Evolutionary conservation across 2,797 vertebrate species (phyloP).

Genomic region (Oreortyx pictus): DNA sequence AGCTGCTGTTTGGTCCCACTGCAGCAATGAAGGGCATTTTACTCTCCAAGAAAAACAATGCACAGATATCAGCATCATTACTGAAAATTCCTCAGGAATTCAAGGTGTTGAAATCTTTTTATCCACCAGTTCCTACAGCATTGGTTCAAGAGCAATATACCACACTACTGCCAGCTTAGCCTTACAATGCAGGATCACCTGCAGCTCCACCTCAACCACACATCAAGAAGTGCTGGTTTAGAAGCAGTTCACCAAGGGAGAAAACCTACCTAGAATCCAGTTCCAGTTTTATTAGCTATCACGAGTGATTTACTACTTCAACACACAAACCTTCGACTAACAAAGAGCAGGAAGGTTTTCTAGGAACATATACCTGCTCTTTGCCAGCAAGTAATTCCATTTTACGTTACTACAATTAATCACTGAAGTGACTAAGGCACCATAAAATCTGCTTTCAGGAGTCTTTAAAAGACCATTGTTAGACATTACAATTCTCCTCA

Average conservation of each 20-base stretch:
- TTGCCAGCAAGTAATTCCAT: background rate
- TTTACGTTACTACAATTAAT: background rate
- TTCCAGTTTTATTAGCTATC: background rate
- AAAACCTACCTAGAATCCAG: background rate
- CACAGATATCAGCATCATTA: background rate
- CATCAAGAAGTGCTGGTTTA: fast-evolving
- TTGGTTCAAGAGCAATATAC: background rate
- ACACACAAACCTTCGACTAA: background rate
- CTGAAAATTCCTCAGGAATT: background rate
- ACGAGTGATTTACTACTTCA: background rate
- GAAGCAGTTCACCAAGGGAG: fast-evolving
- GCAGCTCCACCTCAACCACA: background rate
- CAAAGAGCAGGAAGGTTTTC: background rate
- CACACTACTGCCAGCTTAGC: background rate
- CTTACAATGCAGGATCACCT: background rate
- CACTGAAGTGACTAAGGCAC: background rate
- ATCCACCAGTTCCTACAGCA: background rate
- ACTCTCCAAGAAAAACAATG: background rate
- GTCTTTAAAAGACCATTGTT: background rate
- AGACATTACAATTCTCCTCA: background rate
- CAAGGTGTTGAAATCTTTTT: background rate
- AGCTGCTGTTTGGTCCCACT: background rate
- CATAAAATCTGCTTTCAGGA: background rate
- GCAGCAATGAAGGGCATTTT: background rate
- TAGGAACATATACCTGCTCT: background rate